Conservation (phyloP, 2,888 invertebrate species). For the Graphium colonna region DNA sequence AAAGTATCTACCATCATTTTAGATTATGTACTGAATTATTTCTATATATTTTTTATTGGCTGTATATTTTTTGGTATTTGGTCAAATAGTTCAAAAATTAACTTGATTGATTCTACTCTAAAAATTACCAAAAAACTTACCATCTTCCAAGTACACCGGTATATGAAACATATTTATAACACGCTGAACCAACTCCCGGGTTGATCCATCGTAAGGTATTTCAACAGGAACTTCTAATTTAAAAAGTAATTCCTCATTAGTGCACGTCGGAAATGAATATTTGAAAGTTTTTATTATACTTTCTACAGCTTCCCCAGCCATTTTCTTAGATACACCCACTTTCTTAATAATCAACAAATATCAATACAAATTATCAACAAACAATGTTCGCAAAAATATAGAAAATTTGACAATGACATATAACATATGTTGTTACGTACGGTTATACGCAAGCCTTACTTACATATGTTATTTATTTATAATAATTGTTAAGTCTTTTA, state of each 20-base stretch:
- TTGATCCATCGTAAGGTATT: conserved; percentile 80
- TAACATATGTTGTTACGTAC: too few species aligned
- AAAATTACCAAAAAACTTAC: conserved; percentile 62
- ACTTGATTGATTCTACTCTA: too few species aligned
- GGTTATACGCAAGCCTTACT: too few species aligned
- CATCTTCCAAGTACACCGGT: conserved; percentile 84
- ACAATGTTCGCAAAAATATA: neutral
- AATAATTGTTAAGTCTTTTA: too few species aligned
- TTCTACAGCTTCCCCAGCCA: conserved; percentile 52
- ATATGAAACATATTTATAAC: conserved; percentile 84
- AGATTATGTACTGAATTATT: too few species aligned
- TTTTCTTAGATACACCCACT: conserved; percentile 33
- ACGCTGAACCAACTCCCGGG: conserved; percentile 83
- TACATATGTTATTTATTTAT: too few species aligned
- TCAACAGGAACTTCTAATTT: conserved; percentile 81
- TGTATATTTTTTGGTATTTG: too few species aligned
- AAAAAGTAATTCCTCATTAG: conserved; percentile 73
- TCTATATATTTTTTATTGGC: too few species aligned
- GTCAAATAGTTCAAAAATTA: too few species aligned
- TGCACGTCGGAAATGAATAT: conserved; percentile 80
- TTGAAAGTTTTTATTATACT: conserved; percentile 58
- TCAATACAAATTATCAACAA: too few species aligned
- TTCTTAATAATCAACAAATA: too few species aligned
- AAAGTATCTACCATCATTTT: too few species aligned
- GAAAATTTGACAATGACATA: neutral